Base-by-base conservation (phyloP, 2,888 invertebrate genomes). In the Mamestra brassicae region DNA sequence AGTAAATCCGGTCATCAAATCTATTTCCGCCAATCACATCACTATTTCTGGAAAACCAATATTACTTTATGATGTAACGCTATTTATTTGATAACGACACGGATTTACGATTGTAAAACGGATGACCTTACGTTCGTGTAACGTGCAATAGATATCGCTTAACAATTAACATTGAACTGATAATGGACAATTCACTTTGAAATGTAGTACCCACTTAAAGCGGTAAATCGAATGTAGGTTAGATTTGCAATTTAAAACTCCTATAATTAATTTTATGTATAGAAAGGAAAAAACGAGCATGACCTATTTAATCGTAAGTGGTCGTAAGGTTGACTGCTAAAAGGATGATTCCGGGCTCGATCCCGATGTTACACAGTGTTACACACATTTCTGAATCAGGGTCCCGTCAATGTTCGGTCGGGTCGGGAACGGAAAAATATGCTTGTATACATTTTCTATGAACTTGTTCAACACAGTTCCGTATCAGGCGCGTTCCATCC, bases 91-190 rank as follows among this genome's bases (percentile, higher is more conserved):
- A 52, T 76, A 76, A 47, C 63, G 36, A 69, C 26, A 57, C 64
- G 64, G 67, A 61, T 34, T 38, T 15, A 38, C 47, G 75, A 80
- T 80, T 61, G 13, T 50, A 11, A 52, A 36, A 63, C n/a, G 34
- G 1, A 57, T 80, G 55, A 65, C 55, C 45, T 69, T 62, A 57
- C 10, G 55, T 57, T 45, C 47, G 42, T 69, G 54, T 65, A n/a
- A 58, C 42, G 13, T 15, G 47, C 8, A 72, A 15, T 63, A 57
- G 15, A 8, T 54, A 63, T n/a, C 34, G n/a, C 47, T 55, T 6
- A 57, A 7, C 71, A 66, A 76, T 60, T 55, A 45, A 57, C 57
- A 70, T 42, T 66, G 50, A 61, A 55, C 26, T 79, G 64, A 61
- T 72, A 71, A 50, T 38, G 8, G 17, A 2, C 17, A 58, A 62